Evolutionary conservation across 2,797 vertebrate genomes (phyloP).

Genomic region (Schizopygopsis pylzovi): DNA sequence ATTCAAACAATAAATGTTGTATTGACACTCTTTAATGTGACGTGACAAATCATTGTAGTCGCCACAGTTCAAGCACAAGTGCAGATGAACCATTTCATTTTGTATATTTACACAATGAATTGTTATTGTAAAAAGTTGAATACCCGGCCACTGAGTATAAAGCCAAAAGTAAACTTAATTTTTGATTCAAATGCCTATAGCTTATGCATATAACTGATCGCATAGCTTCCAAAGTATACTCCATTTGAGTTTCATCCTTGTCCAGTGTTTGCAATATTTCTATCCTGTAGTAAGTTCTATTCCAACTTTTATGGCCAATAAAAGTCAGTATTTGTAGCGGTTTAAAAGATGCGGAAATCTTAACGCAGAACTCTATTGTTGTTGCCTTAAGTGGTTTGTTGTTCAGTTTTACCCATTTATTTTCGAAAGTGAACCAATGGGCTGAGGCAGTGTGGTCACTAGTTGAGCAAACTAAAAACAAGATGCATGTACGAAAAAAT

Average conservation of each 20-base stretch:
- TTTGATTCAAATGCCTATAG: neutral
- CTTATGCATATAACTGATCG: neutral
- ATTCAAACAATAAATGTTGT: neutral
- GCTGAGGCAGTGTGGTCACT: neutral
- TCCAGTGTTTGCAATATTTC: neutral
- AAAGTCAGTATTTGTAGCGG: neutral
- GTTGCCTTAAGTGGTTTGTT: neutral
- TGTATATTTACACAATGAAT: neutral
- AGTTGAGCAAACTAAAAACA: neutral
- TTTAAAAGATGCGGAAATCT: neutral
- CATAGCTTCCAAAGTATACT: neutral
- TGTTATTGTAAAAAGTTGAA: neutral
- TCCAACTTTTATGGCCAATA: neutral
- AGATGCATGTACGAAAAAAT: neutral
- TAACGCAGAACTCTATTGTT: neutral
- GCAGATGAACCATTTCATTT: neutral
- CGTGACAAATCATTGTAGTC: neutral
- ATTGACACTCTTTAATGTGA: neutral
- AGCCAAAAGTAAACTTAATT: neutral
- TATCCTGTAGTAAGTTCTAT: neutral
- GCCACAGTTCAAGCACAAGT: neutral
- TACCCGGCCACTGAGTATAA: neutral
- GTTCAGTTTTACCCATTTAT: neutral
- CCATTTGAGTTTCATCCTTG: neutral
- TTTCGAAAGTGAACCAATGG: neutral